Conservation (phyloP, 1,140 invertebrate species). For the Ips nitidus region DNA sequence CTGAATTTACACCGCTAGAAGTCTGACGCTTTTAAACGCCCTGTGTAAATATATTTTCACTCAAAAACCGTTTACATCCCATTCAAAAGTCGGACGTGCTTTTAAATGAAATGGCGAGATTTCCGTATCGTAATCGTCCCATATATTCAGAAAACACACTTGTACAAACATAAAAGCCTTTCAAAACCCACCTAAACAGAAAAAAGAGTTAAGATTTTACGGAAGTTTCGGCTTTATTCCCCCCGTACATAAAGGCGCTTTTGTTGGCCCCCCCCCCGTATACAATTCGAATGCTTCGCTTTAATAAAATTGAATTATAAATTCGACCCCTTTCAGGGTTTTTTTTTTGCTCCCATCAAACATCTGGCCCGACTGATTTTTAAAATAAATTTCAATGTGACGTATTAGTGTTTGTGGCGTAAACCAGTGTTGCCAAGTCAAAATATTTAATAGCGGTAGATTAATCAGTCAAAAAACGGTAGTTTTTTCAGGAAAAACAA, state of each 20-base stretch:
- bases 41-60: too few relatives aligned
- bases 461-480: too few relatives aligned
- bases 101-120: constrained; percentile 29
- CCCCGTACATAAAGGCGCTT: constrained; percentile 8
- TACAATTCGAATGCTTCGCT: constrained; percentile 20
- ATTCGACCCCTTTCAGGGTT: constrained; percentile 1
- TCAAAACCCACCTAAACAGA: constrained; percentile 6
- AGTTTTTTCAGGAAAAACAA: too few relatives aligned
- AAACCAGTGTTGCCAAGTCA: too few relatives aligned
- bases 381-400: too few relatives aligned
- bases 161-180: constrained; percentile 33
- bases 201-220: constrained; percentile 34
- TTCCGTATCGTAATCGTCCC: constrained; percentile 21
- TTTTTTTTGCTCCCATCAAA: background rate
- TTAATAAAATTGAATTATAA: constrained; percentile 29
- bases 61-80: background rate
- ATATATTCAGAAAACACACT: constrained; percentile 27
- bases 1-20: constrained; percentile 9
- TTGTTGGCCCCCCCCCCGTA: constrained; percentile 6
- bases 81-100: constrained; percentile 13
- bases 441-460: too few relatives aligned
- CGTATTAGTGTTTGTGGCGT: too few relatives aligned
- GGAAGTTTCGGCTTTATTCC: constrained; percentile 13
- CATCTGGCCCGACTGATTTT: constrained; percentile 13
- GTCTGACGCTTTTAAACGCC: background rate